A percentile compares a stretch with the other conserved stretches of the same genome.
Conservation (phyloP, 2,888 invertebrate species). For the Xanthia icteritia region DNA sequence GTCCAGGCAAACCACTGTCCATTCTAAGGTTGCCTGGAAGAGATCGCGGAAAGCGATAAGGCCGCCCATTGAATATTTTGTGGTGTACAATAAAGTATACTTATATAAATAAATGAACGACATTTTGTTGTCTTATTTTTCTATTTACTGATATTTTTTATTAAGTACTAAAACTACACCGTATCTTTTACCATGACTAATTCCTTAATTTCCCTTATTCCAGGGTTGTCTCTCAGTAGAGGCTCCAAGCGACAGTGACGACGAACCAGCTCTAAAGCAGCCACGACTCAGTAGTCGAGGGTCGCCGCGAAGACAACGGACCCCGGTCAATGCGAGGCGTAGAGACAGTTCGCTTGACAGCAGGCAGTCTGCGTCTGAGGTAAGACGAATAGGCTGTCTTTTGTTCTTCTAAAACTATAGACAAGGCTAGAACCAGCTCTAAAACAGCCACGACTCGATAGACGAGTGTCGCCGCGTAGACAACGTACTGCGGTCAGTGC, state of each 20-base stretch:
- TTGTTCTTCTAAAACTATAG: background rate
- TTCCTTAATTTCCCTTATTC: slow-evolving; percentile 62
- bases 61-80: too few relatives aligned
- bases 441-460: slow-evolving; percentile 92
- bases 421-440: slow-evolving; percentile 91
- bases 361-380: slow-evolving; percentile 87
- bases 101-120: too few relatives aligned
- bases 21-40: too few relatives aligned
- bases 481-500: slow-evolving; percentile 68
- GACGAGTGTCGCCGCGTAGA: slow-evolving; percentile 53
- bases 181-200: background rate
- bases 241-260: slow-evolving; percentile 92
- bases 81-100: too few relatives aligned
- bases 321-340: slow-evolving; percentile 78
- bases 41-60: too few relatives aligned
- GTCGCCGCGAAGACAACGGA: slow-evolving; percentile 81
- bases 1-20: too few relatives aligned
- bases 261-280: slow-evolving; percentile 94
- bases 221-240: slow-evolving; percentile 90
- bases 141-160: too few relatives aligned
- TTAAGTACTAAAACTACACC: too few relatives aligned
- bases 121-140: background rate
- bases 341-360: slow-evolving; percentile 82
- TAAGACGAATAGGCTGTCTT: slow-evolving; percentile 49
- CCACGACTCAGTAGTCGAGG: slow-evolving; percentile 91